Percentiles rank a stretch among this genome's conserved stretches.
Conservation (phyloP, 2,888 invertebrate genomes). For the Rhodophaea formosa region DNA sequence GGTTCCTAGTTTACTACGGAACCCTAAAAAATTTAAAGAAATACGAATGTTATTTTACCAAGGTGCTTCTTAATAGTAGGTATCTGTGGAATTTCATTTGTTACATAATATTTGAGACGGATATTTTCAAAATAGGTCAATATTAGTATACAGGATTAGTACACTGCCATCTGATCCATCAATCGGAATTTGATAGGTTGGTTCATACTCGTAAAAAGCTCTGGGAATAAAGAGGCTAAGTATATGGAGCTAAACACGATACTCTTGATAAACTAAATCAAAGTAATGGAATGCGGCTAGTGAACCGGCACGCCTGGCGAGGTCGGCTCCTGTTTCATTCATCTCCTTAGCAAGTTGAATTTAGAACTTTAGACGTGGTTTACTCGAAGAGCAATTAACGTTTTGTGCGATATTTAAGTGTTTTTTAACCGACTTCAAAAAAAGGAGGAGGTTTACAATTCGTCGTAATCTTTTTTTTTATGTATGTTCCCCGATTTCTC, state of each 20-base stretch:
- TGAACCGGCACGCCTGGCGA: slow-evolving; percentile 21
- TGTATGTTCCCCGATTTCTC: no score
- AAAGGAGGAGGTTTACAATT: no score
- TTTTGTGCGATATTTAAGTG: no score
- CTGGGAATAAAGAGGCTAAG: slow-evolving; percentile 19
- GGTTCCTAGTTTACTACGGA: no score
- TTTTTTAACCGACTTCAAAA: no score
- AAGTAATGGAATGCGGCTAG: slow-evolving; percentile 32
- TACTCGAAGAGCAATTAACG: background rate
- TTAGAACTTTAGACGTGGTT: background rate
- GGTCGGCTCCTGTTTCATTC: slow-evolving; percentile 17
- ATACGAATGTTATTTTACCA: no score
- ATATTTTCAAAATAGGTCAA: background rate
- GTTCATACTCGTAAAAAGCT: slow-evolving; percentile 19
- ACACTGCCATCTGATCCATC: background rate
- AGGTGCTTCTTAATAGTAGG: no score
- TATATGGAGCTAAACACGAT: slow-evolving; percentile 27
- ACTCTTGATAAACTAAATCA: slow-evolving; percentile 33
- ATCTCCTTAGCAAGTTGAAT: background rate
- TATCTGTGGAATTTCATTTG: no score
- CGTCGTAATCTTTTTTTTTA: no score
- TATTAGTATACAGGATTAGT: background rate
- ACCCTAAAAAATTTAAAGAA: no score
- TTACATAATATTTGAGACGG: background rate
- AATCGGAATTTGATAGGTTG: slow-evolving; percentile 6